These are phyloP conservation scores for Opisthocomus hoazin DNA, from an alignment of 2,113 vertebrate species.

Conservation along the genomic window DNA sequence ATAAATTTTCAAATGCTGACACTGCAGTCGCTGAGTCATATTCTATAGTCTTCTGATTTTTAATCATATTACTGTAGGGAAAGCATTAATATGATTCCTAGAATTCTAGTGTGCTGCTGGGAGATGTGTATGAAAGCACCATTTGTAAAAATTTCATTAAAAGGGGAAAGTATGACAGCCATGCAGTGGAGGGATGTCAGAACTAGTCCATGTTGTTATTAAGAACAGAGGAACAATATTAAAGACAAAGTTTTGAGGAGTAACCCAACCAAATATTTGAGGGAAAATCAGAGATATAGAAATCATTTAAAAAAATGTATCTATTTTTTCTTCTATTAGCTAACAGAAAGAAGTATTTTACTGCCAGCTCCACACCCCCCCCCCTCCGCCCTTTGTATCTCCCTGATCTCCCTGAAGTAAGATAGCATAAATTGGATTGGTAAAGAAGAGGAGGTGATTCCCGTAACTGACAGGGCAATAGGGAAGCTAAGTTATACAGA, in stretches of 20 bases:
- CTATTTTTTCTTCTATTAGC: neutral
- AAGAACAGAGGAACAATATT: neutral
- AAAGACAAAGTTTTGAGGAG: neutral
- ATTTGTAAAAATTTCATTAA: neutral
- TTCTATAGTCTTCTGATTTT: neutral
- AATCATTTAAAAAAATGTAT: neutral
- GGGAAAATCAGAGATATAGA: neutral
- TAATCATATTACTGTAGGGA: neutral
- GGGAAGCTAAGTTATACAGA: neutral
- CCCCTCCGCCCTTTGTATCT: neutral
- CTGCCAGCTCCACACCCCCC: neutral
- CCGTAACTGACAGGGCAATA: neutral
- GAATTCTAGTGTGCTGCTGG: neutral
- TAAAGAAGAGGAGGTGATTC: neutral
- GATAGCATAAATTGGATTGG: neutral
- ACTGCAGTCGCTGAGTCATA: neutral
- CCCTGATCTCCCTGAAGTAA: neutral
- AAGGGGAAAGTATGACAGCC: neutral
- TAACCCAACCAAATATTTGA: neutral
- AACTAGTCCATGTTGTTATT: neutral
- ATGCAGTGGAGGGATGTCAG: neutral
- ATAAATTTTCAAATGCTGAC: neutral
- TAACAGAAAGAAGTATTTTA: neutral
- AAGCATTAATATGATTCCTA: neutral
- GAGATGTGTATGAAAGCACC: neutral